Base-by-base conservation (phyloP, 2,888 invertebrate species). In the Idaea straminata region DNA sequence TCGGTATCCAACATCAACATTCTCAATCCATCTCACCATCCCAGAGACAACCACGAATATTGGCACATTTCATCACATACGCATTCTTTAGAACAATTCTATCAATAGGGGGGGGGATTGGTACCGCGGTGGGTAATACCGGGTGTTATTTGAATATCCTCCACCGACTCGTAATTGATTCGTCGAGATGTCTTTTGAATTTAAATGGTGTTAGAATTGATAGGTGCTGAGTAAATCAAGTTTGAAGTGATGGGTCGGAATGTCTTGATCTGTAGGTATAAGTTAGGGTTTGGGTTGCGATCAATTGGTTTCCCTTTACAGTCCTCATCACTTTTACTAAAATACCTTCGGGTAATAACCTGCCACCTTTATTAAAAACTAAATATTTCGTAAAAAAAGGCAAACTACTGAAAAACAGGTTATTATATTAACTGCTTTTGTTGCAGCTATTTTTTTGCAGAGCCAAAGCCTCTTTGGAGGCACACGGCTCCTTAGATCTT, bases 171-270 rank as follows among this genome's bases (percentile, higher is more conserved):
- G 87, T 90, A 91, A 91, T 91, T 90, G 90, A 91, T 90, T 90
- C 90, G 84, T 80, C 82, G 86, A 71, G 76, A 74, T 82, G 82
- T 86, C 84, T 78, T 84, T 85, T 90, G 91, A 92, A 92, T 92
- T 90, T 91, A 89, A 92, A 92, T 92, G 82, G 79, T 83, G 86
- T 91, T 92, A 90, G 91, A 91, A 91, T 89, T 90, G 90, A 89
- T 91, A 88, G 36, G 15, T 61, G 15, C n/a, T 5, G 35, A 15
- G 47, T 47, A 47, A 47, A 47, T 47, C 47, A 47, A 47, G 47
- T 47, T 47, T 47, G 13, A 47, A 47, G 47, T 47, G 47, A 47
- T 47, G 13, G 47, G 47, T 10, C 47, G 47, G 47, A 34, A 59
- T 36, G 35, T 61, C 61, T 61, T 62, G 13, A 16, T 62, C 62